Evolutionary conservation across 2,888 invertebrate genomes (phyloP).

Genomic region (Teleiodes luculella): DNA sequence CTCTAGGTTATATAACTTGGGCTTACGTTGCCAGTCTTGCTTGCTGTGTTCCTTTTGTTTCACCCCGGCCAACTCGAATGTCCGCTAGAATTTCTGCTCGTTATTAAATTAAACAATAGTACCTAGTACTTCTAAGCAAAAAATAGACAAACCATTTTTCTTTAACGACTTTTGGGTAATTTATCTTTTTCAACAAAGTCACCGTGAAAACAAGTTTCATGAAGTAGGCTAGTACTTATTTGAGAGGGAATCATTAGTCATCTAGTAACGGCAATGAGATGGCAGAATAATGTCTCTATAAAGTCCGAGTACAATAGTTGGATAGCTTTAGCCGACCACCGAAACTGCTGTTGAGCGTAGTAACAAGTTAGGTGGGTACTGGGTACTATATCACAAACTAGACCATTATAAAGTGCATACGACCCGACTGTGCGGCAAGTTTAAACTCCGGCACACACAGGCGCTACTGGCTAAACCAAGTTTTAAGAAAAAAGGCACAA

Average conservation of each 20-base stretch:
- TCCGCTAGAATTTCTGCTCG: slow-evolving; percentile 26
- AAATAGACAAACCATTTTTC: neutral
- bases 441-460: slow-evolving; percentile 49
- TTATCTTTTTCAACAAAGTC: neutral
- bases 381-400: slow-evolving; percentile 5
- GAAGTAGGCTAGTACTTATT: neutral
- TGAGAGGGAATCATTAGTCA: neutral
- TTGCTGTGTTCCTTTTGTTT: slow-evolving; percentile 14
- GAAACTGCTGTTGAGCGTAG: slow-evolving; percentile 4
- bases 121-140: slow-evolving; percentile 27
- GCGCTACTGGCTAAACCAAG: slow-evolving; percentile 55
- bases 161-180: neutral
- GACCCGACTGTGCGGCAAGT: slow-evolving; percentile 37
- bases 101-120: slow-evolving; percentile 49
- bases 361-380: slow-evolving; percentile 5
- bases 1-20: slow-evolving; percentile 30
- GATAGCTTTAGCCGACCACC: neutral
- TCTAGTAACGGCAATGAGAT: neutral
- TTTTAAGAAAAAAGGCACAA: slow-evolving; percentile 49
- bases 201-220: neutral
- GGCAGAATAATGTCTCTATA: neutral
- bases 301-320: slow-evolving; percentile 1
- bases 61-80: slow-evolving; percentile 10
- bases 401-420: slow-evolving; percentile 21
- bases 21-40: slow-evolving; percentile 35